Evolutionary conservation across 2,797 vertebrate genomes (phyloP), one percentile per base, ranked within the genome.

Genomic region (Tapera naevia): DNA sequence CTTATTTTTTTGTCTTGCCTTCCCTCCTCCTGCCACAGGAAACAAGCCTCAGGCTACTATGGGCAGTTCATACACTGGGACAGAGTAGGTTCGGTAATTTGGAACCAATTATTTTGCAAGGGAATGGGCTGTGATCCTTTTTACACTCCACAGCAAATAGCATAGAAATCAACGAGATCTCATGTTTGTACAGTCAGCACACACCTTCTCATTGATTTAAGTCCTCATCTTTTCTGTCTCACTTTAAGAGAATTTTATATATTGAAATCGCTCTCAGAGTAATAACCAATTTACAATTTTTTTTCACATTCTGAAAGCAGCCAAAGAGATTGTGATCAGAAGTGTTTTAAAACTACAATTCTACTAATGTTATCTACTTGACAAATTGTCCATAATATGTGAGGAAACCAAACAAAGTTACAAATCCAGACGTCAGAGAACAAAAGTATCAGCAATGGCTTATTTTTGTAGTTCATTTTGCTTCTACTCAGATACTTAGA

Each of bases 351-450:
- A 97, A 96, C 85, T 76, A 92, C 89, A 95, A 72, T 97, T 92
- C 79, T 72, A 72, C 93, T 98, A 97, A 95, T 89, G 88, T 91
- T 97, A 96, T 96, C 96, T 96, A 84, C 74, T 96, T 97, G 96
- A 97, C 95, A 97, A 97, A 98, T 96, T 97, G 95, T 93, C 91
- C 91, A 83, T 97, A 94, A 95, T 94, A 94, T 1, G 28, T 73
- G 76, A 95, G 94, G 97, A 98, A 97, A 95, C 95, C 93, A 96
- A 96, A 96, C 79, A 94, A 97, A 97, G 96, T 89, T 97, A 88
- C 95, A 97, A 96, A 97, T 91, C 87, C 94, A 92, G 94, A 97
- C 71, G 91, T 93, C 85, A 89, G 90, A 95, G 94, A 96, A 96
- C 79, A 95, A 95, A 96, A 96, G 88, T 92, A 94, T 95, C 88